These are phyloP conservation scores for Pollenia griseotomentosa DNA, from an alignment of 2,888 invertebrate genomes.

Conservation along the genomic window DNA sequence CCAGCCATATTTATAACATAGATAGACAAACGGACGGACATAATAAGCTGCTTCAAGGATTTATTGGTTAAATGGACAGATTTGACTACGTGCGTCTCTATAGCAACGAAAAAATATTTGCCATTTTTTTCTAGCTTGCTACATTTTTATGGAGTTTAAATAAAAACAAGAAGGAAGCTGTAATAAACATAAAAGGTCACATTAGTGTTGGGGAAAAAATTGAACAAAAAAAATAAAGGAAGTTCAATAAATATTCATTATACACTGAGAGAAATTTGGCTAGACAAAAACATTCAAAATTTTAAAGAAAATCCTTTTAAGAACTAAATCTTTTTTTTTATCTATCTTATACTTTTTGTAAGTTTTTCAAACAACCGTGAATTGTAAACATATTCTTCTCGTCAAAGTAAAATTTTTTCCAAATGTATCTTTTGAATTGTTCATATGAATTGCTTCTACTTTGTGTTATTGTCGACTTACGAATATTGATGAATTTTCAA, in stretches of 20 bases:
- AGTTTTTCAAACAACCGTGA: no score
- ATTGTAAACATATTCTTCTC: background rate
- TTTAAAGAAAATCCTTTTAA: no score
- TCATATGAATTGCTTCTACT: slow-evolving; percentile 7
- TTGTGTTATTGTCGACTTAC: slow-evolving; percentile 21
- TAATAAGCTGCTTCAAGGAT: slow-evolving; percentile 84
- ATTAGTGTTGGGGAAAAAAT: background rate
- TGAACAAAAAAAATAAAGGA: slow-evolving; percentile 14
- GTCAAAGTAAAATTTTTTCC: background rate
- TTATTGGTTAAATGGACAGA: slow-evolving; percentile 84
- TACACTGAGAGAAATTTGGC: slow-evolving; percentile 76
- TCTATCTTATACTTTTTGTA: no score
- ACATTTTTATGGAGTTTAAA: slow-evolving; percentile 13
- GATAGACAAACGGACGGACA: slow-evolving; percentile 75
- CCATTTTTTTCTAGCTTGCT: background rate
- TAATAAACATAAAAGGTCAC: slow-evolving; percentile 65
- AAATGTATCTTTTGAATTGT: background rate
- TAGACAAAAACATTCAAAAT: background rate
- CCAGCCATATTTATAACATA: slow-evolving; percentile 80
- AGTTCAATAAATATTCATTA: slow-evolving; percentile 57
- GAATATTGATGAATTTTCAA: slow-evolving; percentile 76
- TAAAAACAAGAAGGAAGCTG: slow-evolving; percentile 50
- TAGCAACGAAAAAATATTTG: slow-evolving; percentile 29
- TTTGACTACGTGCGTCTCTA: slow-evolving; percentile 81
- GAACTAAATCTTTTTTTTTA: no score